These are phyloP conservation scores for Cyphomyrus discorhynchus DNA, from an alignment of 2,113 vertebrate species.

Conservation along the genomic window DNA sequence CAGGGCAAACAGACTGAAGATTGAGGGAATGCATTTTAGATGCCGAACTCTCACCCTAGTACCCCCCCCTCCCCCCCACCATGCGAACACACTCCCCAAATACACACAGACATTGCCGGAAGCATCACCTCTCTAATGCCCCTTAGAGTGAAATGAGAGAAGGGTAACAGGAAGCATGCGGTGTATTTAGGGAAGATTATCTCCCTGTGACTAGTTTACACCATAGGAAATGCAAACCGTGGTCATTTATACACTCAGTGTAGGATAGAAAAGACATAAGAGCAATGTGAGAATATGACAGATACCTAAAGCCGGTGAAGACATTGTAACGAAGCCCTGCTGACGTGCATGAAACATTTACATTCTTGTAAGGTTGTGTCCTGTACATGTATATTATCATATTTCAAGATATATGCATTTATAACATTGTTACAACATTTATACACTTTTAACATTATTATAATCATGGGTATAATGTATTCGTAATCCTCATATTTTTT, in stretches of 20 bases:
- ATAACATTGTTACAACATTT: neutral
- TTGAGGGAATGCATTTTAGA: constrained; percentile 22
- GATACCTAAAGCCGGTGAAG: neutral
- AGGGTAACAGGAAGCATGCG: constrained; percentile 45
- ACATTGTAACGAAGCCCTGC: neutral
- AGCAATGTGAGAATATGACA: neutral
- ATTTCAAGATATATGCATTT: neutral
- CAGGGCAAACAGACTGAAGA: neutral
- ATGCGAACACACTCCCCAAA: constrained; percentile 15
- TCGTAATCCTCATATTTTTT: neutral
- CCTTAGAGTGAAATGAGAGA: constrained; percentile 51
- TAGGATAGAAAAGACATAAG: neutral
- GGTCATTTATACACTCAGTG: constrained; percentile 17
- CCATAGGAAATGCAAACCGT: constrained; percentile 18
- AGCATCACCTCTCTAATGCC: constrained; percentile 37
- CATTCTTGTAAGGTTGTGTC: neutral
- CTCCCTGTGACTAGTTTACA: constrained; percentile 38
- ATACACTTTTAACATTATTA: neutral
- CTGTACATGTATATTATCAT: neutral
- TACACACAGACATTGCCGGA: constrained; percentile 32
- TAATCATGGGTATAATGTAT: neutral
- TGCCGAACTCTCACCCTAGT: constrained; percentile 25
- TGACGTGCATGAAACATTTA: neutral
- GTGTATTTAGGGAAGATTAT: constrained; percentile 57
- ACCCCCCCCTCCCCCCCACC: neutral